A percentile compares a stretch with the other conserved stretches of the same genome.
These are phyloP conservation scores for Globodera ellingtonae DNA, from an alignment of 1,140 invertebrate species.

Conservation along the genomic window DNA sequence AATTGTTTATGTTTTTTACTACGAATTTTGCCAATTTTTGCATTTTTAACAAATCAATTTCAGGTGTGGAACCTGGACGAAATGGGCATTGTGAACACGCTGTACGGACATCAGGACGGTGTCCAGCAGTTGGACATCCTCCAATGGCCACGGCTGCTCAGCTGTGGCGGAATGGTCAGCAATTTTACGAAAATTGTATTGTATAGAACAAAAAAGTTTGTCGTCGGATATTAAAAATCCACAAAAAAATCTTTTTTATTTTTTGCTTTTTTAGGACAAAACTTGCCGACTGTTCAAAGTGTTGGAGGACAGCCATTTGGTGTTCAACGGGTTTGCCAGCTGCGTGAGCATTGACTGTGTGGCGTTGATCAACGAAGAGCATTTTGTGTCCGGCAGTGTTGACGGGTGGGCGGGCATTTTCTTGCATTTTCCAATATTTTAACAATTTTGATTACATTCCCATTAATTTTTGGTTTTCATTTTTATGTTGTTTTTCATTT, in stretches of 20 bases:
- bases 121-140: conserved; percentile 51
- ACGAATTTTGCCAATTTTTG: background rate
- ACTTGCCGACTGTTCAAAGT: conserved; percentile 47
- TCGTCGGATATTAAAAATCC: background rate
- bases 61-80: conserved; percentile 52
- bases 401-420: conserved; percentile 43
- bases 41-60: conserved; percentile 20
- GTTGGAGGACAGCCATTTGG: conserved; percentile 41
- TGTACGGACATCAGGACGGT: conserved; percentile 44
- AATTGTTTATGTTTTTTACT: background rate
- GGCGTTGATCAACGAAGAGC: conserved; percentile 51
- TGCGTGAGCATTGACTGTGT: conserved; percentile 47
- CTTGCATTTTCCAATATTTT: too few relatives aligned
- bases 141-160: conserved; percentile 36
- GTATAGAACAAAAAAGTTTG: background rate
- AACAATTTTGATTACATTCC: too few relatives aligned
- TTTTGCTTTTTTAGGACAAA: conserved; percentile 18
- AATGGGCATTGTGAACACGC: conserved; percentile 49
- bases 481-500: too few relatives aligned
- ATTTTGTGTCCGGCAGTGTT: conserved; percentile 44
- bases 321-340: conserved; percentile 47
- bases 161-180: conserved; percentile 25
- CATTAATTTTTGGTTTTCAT: too few relatives aligned
- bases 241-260: too few relatives aligned
- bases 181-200: too few relatives aligned